Evolutionary conservation across 2,888 invertebrate genomes (phyloP), one percentile per base, ranked within the genome.

Genomic region (Isotomurus palustris): DNA sequence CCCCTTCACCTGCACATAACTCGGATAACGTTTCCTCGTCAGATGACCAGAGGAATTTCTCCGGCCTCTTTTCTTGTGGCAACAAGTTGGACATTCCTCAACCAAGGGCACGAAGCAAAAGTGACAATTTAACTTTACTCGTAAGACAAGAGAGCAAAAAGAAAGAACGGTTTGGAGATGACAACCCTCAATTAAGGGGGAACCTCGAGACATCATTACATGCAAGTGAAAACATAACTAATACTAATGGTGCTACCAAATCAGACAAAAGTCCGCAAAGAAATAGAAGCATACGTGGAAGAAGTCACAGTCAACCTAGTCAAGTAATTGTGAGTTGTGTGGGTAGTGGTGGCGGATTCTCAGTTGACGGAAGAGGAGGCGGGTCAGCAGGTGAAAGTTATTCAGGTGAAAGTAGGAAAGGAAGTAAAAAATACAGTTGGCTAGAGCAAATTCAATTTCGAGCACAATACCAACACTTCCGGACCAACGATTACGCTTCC

Each of bases 401-500:
- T 14, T n/a, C 8, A 35, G 22, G 41, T 43, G 22, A 38, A 6
- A 28, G 48, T 12, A 50, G 38, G 22, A 48, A 53, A 54, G 29
- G 22, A 27, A 53, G 53, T 22, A 28, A 51, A 10, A 56, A 50
- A 19, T 3, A 5, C 35, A 54, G 47, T 38, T 70, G 70, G 70
- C 51, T 69, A 1, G 66, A 70, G 48, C 58, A 64, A 53, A 69
- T 68, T 48, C 67, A 67, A 48, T 70, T 70, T 50, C 67, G 52
- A 45, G 70, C 68, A 55, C 67, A 69, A 41, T 70, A 69, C 56
- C 63, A 69, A 54, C 70, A 70, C 56, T 70, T 63, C 52, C 53
- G 70, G 24, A 66, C 67, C 12, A 70, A 64, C 53, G 65, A 68
- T 58, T 70, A 69, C 43, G 67, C 64, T 12, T 65, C 70, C 19